phyloP scores from a whole-genome alignment of 2,113 vertebrate genomes.

The Maylandia zebra region DNA sequence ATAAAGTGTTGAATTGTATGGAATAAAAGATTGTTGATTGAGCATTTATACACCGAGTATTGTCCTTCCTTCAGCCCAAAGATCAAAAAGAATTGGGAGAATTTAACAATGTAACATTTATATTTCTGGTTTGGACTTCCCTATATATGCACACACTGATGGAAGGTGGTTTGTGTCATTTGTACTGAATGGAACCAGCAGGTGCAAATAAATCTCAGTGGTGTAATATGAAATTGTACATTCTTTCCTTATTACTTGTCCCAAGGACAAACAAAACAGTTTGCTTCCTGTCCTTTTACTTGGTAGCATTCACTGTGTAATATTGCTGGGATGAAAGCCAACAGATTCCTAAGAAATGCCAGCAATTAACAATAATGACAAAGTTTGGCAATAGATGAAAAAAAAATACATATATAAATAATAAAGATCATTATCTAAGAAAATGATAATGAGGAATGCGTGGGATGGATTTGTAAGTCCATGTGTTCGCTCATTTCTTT shows the following conservation, averaged over 20 bases:
- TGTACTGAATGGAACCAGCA: not conserved
- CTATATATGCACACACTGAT: not conserved
- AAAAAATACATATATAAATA: not conserved
- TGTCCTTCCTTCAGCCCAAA: not conserved
- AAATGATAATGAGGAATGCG: not conserved
- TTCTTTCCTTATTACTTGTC: not conserved
- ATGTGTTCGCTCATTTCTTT: not conserved
- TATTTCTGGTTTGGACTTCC: not conserved
- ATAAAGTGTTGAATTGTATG: too few species aligned
- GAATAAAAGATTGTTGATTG: too few species aligned
- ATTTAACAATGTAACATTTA: not conserved
- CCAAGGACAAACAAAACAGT: not conserved
- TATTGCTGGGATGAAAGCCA: not conserved
- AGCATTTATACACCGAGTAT: not conserved
- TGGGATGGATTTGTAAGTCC: not conserved
- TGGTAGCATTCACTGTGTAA: not conserved
- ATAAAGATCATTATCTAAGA: not conserved
- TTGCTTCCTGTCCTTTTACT: not conserved
- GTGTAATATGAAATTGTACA: not conserved
- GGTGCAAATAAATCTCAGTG: not conserved
- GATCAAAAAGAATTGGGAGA: not conserved
- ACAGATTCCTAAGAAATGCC: not conserved
- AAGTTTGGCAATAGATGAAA: not conserved
- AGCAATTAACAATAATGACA: not conserved
- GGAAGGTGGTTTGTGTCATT: not conserved